These are phyloP conservation scores for Spodoptera frugiperda DNA, from an alignment of 1,140 invertebrate genomes.

Conservation along the genomic window DNA sequence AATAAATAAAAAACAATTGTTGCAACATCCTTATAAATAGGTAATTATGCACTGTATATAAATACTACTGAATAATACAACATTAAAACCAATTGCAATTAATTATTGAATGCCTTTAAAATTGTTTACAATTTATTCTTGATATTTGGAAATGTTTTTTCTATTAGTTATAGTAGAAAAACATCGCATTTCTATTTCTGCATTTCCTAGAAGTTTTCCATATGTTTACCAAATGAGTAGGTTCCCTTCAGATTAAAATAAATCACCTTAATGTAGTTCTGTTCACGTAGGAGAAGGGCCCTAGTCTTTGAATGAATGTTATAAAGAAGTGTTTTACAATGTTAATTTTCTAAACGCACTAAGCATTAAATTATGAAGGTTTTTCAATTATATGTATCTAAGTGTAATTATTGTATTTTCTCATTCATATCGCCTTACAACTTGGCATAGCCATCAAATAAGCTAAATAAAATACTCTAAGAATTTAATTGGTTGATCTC, in stretches of 20 bases:
- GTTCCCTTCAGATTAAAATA: neutral
- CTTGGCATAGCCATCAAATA: constrained; percentile 1
- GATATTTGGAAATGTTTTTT: constrained; percentile 25
- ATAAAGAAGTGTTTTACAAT: too few relatives aligned
- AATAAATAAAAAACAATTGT: constrained; percentile 41
- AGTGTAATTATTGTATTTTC: too few relatives aligned
- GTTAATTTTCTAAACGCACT: too few relatives aligned
- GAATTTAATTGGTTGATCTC: constrained; percentile 37
- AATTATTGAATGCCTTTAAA: neutral
- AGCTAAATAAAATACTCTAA: constrained; percentile 19
- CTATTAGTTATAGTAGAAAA: constrained; percentile 18
- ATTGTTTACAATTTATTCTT: neutral
- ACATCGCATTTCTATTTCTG: constrained; percentile 28
- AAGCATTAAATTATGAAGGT: too few relatives aligned
- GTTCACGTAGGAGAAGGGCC: too few relatives aligned
- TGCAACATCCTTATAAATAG: too few relatives aligned
- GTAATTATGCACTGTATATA: neutral
- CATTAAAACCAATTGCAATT: too few relatives aligned
- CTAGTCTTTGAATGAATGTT: too few relatives aligned
- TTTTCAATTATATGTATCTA: too few relatives aligned
- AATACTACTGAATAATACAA: neutral
- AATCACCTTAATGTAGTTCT: too few relatives aligned
- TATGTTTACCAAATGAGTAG: neutral
- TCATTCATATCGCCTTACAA: neutral
- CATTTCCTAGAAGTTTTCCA: neutral